Conservation (phyloP, 2,888 invertebrate species). For the Aphodius granarius region DNA sequence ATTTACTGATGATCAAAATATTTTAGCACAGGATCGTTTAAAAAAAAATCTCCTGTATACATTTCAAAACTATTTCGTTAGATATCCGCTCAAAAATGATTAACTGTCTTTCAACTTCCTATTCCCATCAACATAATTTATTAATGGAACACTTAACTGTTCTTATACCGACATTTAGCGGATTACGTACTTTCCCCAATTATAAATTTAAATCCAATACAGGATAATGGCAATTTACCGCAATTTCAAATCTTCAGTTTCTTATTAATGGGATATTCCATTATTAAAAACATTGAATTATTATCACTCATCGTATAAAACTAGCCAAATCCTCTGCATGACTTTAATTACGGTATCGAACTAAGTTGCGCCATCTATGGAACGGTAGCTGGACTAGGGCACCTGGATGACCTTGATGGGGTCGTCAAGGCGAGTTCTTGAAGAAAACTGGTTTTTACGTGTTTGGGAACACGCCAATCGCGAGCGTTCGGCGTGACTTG, state of each 20-base stretch:
- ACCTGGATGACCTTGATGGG: background rate
- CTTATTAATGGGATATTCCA: too few relatives aligned
- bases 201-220: background rate
- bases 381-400: background rate
- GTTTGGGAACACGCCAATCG: background rate
- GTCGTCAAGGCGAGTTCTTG: background rate
- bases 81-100: background rate
- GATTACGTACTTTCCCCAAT: background rate
- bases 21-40: too few relatives aligned
- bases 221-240: background rate
- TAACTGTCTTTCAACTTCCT: background rate
- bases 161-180: background rate
- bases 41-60: too few relatives aligned
- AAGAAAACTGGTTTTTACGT: slow-evolving; percentile 6
- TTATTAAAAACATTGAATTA: too few relatives aligned
- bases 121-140: too few relatives aligned
- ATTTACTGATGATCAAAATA: too few relatives aligned
- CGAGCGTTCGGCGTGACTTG: background rate
- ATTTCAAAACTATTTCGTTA: too few relatives aligned
- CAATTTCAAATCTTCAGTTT: too few relatives aligned
- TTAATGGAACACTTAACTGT: background rate
- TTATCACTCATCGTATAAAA: too few relatives aligned
- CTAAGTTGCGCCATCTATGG: background rate
- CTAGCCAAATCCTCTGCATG: too few relatives aligned
- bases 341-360: too few relatives aligned